Conservation (phyloP, 1,140 invertebrate species). For the Pissodes strobi region DNA sequence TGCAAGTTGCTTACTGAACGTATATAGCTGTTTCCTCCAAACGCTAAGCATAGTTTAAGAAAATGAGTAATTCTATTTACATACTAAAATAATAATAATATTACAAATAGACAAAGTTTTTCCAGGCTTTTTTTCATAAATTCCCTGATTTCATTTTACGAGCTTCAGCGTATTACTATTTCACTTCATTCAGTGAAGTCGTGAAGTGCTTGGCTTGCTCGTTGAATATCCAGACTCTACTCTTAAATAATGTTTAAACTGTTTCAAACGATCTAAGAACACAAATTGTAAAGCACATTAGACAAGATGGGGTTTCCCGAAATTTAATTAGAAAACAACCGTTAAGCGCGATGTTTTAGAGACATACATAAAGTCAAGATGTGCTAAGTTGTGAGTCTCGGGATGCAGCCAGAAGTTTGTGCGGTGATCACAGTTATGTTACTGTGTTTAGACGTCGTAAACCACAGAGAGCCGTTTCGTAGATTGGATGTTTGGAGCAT, state of each 20-base stretch:
- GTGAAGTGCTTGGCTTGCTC: neutral
- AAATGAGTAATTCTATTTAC: too few relatives aligned
- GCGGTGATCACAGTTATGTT: neutral
- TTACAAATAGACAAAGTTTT: too few relatives aligned
- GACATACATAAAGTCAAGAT: constrained; percentile 2
- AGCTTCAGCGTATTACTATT: too few relatives aligned
- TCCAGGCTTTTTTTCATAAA: too few relatives aligned
- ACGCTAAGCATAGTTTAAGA: too few relatives aligned
- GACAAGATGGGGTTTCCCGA: neutral
- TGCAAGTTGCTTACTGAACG: too few relatives aligned
- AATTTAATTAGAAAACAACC: constrained; percentile 21
- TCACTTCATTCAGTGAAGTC: too few relatives aligned
- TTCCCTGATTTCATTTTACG: too few relatives aligned
- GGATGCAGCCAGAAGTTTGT: neutral
- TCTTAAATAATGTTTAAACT: constrained; percentile 1
- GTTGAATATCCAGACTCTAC: neutral
- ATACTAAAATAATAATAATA: too few relatives aligned
- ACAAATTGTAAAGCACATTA: constrained; percentile 5
- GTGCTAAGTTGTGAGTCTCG: neutral
- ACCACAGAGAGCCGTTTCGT: neutral
- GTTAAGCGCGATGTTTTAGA: constrained; percentile 7
- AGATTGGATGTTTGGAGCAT: too few relatives aligned
- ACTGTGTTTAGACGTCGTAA: neutral
- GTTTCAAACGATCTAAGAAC: constrained; percentile 1
- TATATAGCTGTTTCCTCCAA: too few relatives aligned